Percentiles rank a stretch among this genome's conserved stretches.
Conservation (phyloP, 2,797 vertebrate species). For the Gorsachius magnificus region DNA sequence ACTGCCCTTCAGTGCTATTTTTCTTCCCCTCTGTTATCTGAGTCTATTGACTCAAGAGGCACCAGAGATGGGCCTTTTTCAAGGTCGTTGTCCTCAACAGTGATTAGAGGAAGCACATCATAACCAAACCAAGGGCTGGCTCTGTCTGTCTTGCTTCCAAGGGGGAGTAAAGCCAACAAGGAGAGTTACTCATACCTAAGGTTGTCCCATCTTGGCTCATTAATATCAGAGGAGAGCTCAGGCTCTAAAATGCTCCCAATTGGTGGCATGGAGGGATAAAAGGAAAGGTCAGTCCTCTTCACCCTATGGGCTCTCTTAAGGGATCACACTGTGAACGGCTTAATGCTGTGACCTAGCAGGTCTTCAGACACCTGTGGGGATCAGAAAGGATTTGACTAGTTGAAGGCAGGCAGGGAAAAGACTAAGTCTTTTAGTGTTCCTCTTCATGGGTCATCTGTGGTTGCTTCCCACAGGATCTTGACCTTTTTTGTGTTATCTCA, state of each 20-base stretch:
- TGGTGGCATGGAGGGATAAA: not conserved
- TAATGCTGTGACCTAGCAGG: not conserved
- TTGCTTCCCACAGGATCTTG: not conserved
- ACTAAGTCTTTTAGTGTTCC: not conserved
- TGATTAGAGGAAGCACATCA: not conserved
- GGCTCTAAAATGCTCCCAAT: not conserved
- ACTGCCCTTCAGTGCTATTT: not conserved
- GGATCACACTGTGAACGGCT: not conserved
- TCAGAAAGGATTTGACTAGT: not conserved
- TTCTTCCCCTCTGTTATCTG: not conserved
- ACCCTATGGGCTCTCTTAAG: not conserved
- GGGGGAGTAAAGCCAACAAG: not conserved
- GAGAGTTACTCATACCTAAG: not conserved
- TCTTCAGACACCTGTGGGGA: not conserved
- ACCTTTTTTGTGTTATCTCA: not conserved
- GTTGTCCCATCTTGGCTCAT: not conserved
- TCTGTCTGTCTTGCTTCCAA: not conserved
- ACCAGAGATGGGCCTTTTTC: not conserved
- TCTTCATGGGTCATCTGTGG: not conserved
- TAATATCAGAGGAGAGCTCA: not conserved
- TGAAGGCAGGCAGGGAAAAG: not conserved
- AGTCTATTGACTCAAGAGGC: not conserved
- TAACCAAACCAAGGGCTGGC: not conserved
- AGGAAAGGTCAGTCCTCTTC: not conserved
- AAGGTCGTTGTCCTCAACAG: not conserved